Evolutionary conservation across 2,113 vertebrate species (phyloP).

Genomic region (Apodemus sylvaticus): DNA sequence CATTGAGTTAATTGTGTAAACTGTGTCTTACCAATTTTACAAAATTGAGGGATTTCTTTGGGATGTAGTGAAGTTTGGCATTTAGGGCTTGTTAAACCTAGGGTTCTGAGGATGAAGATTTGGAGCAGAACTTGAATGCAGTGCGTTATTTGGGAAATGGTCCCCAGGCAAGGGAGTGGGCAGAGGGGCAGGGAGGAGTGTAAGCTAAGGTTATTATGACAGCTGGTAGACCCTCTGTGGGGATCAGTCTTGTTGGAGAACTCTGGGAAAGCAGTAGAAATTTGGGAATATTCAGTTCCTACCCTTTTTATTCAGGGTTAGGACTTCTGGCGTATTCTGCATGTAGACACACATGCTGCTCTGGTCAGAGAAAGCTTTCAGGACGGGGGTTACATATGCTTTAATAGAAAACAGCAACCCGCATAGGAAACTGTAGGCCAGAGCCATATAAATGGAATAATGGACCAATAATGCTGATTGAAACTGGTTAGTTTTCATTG

Average conservation of each 20-base stretch:
- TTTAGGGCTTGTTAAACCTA: neutral
- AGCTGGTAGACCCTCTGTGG: neutral
- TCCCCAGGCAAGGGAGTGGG: too few species aligned
- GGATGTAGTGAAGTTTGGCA: neutral
- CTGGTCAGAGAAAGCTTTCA: neutral
- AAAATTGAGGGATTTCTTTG: neutral
- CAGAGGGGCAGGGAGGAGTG: neutral
- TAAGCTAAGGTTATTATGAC: neutral
- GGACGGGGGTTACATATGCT: neutral
- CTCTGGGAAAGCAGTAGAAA: neutral
- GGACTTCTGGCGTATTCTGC: neutral
- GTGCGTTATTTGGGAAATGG: neutral
- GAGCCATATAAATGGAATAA: accelerated
- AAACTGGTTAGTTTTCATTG: neutral
- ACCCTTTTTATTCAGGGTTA: neutral
- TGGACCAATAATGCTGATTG: too few species aligned
- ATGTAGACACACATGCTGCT: neutral
- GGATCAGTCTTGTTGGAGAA: neutral
- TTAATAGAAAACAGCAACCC: neutral
- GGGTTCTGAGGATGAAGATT: neutral
- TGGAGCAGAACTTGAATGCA: neutral
- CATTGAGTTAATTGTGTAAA: neutral
- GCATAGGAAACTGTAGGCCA: neutral
- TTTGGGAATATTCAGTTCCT: neutral
- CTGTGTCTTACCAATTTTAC: neutral